Percentiles rank a stretch among this genome's conserved stretches.
phyloP scores from a whole-genome alignment of 2,888 invertebrate genomes.

The Lithophane ornitopus region DNA sequence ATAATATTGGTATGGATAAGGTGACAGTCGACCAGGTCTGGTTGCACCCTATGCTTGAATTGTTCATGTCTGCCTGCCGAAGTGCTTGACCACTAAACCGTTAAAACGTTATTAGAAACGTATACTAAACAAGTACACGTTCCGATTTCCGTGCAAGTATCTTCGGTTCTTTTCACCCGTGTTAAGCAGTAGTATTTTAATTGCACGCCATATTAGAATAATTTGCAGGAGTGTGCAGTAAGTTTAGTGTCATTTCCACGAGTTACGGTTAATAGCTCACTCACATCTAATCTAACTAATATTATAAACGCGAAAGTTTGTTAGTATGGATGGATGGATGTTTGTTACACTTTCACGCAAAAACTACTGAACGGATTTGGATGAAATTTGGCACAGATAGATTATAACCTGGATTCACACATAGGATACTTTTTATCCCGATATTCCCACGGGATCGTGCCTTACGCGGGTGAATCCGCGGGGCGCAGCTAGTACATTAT shows the following conservation, averaged over 20 bases:
- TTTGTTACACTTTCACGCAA: too few species aligned
- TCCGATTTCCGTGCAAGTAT: constrained; percentile 53
- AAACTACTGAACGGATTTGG: too few species aligned
- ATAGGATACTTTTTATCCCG: too few species aligned
- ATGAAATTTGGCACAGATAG: too few species aligned
- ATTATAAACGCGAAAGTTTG: too few species aligned
- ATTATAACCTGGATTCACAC: too few species aligned
- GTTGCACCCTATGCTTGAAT: neutral
- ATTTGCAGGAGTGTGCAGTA: constrained; percentile 42
- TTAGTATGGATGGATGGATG: too few species aligned
- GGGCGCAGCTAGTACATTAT: too few species aligned
- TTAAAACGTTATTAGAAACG: constrained; percentile 30
- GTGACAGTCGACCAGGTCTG: neutral
- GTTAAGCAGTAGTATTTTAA: constrained; percentile 49
- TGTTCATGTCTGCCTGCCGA: neutral
- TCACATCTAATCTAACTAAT: too few species aligned
- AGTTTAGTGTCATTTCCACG: constrained; percentile 49
- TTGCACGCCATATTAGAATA: constrained; percentile 52
- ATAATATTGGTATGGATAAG: too few species aligned
- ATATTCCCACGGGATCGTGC: too few species aligned
- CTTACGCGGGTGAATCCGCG: too few species aligned
- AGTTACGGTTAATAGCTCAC: constrained; percentile 14
- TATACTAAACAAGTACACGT: constrained; percentile 6
- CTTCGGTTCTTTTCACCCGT: constrained; percentile 35
- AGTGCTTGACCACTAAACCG: neutral